A percentile compares a stretch with the other conserved stretches of the same genome.
These are phyloP conservation scores for Amphiprion ocellaris DNA, from an alignment of 2,113 vertebrate genomes.

Conservation along the genomic window DNA sequence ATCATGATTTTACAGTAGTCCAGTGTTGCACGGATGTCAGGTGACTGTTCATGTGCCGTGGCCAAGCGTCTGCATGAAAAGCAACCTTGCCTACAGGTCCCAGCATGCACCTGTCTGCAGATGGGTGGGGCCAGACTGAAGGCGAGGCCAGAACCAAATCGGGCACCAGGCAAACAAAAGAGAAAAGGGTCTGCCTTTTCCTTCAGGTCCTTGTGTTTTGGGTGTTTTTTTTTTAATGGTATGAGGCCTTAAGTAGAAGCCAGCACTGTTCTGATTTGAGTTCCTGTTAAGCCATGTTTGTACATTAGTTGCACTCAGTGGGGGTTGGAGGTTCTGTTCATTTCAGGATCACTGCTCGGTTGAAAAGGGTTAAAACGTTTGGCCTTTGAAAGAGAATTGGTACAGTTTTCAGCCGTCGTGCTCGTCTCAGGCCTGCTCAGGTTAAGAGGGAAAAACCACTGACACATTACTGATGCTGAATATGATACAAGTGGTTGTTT, in stretches of 20 bases:
- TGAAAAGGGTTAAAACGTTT: background rate
- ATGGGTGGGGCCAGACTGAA: constrained; percentile 21
- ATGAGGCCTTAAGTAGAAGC: constrained; percentile 67
- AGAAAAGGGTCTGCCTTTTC: constrained; percentile 2
- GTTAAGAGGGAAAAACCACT: constrained; percentile 23
- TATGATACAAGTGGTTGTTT: background rate
- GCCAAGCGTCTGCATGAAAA: constrained; percentile 43
- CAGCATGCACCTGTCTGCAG: constrained; percentile 73
- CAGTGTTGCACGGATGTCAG: constrained; percentile 46
- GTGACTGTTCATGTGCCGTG: constrained; percentile 34
- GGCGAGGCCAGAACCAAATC: constrained; percentile 34
- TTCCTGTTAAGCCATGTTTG: constrained; percentile 44
- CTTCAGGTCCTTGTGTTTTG: constrained; percentile 45
- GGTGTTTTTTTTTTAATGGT: constrained; percentile 26
- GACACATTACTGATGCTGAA: constrained; percentile 7
- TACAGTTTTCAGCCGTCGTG: background rate
- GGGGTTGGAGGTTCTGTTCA: constrained; percentile 15
- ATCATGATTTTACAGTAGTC: constrained; percentile 27
- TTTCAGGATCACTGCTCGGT: constrained; percentile 24
- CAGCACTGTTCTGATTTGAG: constrained; percentile 48
- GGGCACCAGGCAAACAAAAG: background rate
- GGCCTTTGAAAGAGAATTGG: background rate
- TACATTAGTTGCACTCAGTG: constrained; percentile 53
- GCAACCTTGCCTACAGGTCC: constrained; percentile 51
- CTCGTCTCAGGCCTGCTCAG: constrained; percentile 42